A percentile compares a stretch with the other conserved stretches of the same genome.
Conservation (phyloP, 2,113 vertebrate genomes). For the Toxotes chatareus region DNA sequence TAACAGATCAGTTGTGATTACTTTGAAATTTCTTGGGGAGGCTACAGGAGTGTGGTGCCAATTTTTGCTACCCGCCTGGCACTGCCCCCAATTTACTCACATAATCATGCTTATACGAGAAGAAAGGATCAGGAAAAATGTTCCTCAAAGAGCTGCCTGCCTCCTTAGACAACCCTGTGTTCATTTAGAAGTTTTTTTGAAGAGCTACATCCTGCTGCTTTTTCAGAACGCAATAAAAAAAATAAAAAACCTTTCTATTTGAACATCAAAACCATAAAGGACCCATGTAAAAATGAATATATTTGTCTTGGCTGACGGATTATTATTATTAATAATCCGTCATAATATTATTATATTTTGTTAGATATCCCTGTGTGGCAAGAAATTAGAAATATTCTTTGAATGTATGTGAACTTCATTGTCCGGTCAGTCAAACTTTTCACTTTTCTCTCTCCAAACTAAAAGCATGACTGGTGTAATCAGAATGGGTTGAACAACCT, state of each 20-base stretch:
- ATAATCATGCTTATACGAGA: constrained; percentile 35
- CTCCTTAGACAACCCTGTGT: constrained; percentile 9
- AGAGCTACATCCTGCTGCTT: constrained; percentile 6
- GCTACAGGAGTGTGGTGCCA: constrained; percentile 27
- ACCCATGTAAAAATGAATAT: constrained; percentile 1
- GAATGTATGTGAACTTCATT: constrained; percentile 36
- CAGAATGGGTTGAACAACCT: constrained; percentile 77
- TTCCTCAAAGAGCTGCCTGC: constrained; percentile 6
- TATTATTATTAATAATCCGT: too few species aligned
- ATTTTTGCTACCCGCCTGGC: constrained; percentile 18
- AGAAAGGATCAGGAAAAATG: constrained; percentile 16
- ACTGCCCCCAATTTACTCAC: constrained; percentile 42
- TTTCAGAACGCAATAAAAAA: background rate
- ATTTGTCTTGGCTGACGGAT: constrained; percentile 19
- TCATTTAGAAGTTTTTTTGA: constrained; percentile 5
- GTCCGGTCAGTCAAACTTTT: constrained; percentile 60
- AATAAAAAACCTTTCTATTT: background rate
- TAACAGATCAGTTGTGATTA: constrained; percentile 52
- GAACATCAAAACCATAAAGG: background rate
- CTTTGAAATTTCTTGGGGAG: constrained; percentile 50
- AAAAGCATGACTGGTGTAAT: constrained; percentile 78
- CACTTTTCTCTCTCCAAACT: constrained; percentile 52
- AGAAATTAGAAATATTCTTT: constrained; percentile 31
- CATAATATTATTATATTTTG: too few species aligned
- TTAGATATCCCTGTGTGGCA: constrained; percentile 20